phyloP scores from a whole-genome alignment of 2,113 vertebrate species.

The Muntiacus muntjak region DNA sequence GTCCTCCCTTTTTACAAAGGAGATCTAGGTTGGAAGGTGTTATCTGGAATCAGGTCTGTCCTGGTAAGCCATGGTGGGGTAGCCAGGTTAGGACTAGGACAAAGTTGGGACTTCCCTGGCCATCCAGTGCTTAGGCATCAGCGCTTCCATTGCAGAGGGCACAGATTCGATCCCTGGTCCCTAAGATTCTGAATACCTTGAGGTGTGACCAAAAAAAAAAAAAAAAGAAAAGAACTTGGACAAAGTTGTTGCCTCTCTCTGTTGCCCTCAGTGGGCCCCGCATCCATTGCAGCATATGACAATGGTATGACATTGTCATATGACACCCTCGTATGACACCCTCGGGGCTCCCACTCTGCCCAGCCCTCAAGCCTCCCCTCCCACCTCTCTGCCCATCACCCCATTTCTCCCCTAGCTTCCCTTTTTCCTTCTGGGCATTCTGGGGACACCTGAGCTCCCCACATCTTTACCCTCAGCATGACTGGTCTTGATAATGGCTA shows the following conservation, averaged over 20 bases:
- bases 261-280: too few relatives aligned
- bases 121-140: background rate
- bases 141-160: background rate
- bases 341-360: background rate
- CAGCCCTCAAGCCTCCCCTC: background rate
- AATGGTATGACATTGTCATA: too few relatives aligned
- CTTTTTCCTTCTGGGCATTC: background rate
- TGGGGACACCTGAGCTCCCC: background rate
- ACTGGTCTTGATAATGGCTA: background rate
- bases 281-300: too few relatives aligned
- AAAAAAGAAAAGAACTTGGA: background rate
- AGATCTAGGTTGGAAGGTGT: background rate
- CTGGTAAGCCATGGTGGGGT: accelerated
- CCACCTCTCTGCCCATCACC: background rate
- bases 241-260: background rate
- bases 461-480: background rate
- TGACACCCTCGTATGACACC: too few relatives aligned
- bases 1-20: background rate
- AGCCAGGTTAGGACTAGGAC: background rate
- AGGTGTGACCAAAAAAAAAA: background rate
- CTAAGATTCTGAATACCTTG: background rate
- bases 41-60: background rate
- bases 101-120: background rate
- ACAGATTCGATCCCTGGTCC: background rate
- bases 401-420: background rate